Evolutionary conservation across 2,888 invertebrate species (phyloP).

Genomic region (Clostera curtula): DNA sequence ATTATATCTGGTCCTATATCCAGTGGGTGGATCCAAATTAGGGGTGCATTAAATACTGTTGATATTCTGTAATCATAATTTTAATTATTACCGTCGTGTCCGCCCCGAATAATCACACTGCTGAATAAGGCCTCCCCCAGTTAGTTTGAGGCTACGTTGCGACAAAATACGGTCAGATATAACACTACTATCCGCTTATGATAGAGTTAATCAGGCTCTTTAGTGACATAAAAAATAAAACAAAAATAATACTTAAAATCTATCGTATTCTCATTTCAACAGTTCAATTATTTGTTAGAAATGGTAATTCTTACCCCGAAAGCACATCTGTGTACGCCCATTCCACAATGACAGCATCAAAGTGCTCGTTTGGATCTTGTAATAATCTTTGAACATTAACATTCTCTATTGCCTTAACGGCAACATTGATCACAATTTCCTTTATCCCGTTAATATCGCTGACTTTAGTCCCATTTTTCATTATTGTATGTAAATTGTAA

Average conservation of each 20-base stretch:
- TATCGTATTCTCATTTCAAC: too few species aligned
- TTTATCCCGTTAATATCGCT: conserved; percentile 1
- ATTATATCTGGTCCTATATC: conserved; percentile 35
- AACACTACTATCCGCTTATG: too few species aligned
- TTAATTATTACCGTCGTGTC: too few species aligned
- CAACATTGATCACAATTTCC: conserved; percentile 5
- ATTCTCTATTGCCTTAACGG: conserved; percentile 14
- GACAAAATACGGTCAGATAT: too few species aligned
- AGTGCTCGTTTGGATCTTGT: conserved; percentile 23
- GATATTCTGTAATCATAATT: conserved; percentile 35
- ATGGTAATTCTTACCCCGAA: conserved; percentile 26
- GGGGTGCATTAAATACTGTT: conserved; percentile 37
- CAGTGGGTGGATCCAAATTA: conserved; percentile 41
- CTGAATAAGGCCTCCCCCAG: too few species aligned
- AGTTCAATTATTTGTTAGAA: too few species aligned
- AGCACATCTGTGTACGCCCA: conserved; percentile 25
- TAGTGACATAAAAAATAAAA: too few species aligned
- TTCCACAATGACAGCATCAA: conserved; percentile 31
- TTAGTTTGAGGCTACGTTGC: too few species aligned
- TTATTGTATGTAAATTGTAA: conserved; percentile 6
- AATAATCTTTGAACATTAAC: conserved; percentile 26
- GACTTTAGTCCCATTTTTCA: conserved; percentile 1
- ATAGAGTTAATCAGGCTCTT: too few species aligned
- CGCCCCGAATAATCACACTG: too few species aligned
- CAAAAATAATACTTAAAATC: too few species aligned